Evolutionary conservation across 2,113 vertebrate genomes (phyloP).

Genomic region (Callocephalon fimbriatum): DNA sequence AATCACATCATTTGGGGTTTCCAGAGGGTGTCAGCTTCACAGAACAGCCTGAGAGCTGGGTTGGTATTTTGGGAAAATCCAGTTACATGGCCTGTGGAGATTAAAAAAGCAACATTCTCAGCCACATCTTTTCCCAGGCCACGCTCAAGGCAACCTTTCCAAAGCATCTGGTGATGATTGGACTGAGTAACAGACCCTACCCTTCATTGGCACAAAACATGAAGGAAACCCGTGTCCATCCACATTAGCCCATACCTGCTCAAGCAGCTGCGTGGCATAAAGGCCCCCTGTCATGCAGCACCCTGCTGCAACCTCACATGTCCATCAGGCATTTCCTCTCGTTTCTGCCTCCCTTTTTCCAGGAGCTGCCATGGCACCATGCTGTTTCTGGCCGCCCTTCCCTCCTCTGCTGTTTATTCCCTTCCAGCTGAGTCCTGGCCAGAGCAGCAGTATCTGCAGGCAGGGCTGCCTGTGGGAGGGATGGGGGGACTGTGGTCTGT

Average conservation of each 20-base stretch:
- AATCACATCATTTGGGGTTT: background rate
- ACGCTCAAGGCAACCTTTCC: background rate
- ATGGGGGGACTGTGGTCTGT: rapidly evolving
- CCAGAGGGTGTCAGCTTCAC: background rate
- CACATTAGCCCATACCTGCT: background rate
- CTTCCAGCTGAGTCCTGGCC: background rate
- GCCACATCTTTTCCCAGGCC: background rate
- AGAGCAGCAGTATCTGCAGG: background rate
- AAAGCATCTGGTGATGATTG: background rate
- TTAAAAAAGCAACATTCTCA: background rate
- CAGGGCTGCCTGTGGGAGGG: background rate
- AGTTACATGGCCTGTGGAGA: background rate
- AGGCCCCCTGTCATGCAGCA: background rate
- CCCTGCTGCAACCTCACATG: background rate
- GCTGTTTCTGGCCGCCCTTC: background rate
- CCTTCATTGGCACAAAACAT: background rate
- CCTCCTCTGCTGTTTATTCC: background rate
- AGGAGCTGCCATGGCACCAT: background rate
- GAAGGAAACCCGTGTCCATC: background rate
- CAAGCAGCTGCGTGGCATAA: background rate
- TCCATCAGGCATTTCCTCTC: rapidly evolving
- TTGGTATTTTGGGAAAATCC: conserved; percentile 3
- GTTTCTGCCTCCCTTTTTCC: background rate
- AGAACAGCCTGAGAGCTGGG: background rate
- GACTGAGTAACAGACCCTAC: background rate